A percentile compares a stretch with the other conserved stretches of the same genome.
These are phyloP conservation scores for Heliornis fulica DNA, from an alignment of 2,113 vertebrate species.

Conservation along the genomic window DNA sequence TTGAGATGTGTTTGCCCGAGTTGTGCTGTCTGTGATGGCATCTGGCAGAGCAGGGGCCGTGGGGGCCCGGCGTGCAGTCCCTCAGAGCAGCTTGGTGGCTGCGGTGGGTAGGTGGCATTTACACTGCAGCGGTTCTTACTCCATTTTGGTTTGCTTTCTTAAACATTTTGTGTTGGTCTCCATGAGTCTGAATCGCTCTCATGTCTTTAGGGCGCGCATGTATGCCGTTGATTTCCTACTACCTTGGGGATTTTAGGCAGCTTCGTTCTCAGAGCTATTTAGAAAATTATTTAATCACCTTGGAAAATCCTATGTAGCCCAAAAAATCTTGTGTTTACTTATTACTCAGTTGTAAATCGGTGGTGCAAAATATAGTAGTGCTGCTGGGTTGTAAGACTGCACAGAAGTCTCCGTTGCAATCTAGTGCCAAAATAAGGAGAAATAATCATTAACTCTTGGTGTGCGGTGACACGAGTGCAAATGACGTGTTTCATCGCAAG, in stretches of 20 bases:
- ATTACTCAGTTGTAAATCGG: not conserved
- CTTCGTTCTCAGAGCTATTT: conserved; percentile 23
- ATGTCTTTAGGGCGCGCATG: not conserved
- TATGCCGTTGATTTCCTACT: not conserved
- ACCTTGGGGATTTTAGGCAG: conserved; percentile 26
- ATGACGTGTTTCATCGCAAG: not conserved
- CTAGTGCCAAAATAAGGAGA: not conserved
- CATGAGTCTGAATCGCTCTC: not conserved
- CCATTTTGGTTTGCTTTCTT: conserved; percentile 21
- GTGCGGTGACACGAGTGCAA: not conserved
- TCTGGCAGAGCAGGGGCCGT: fast-evolving
- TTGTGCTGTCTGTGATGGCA: fast-evolving
- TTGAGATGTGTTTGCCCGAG: fast-evolving
- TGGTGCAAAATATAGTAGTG: not conserved
- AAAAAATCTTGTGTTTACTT: conserved; percentile 7
- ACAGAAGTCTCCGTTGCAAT: not conserved
- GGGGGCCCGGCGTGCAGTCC: not conserved
- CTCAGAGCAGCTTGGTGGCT: not conserved
- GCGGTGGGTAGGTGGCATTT: not conserved
- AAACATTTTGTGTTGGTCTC: not conserved
- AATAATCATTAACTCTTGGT: not conserved
- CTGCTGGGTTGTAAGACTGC: not conserved
- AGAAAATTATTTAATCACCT: conserved; percentile 49
- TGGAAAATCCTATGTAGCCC: conserved; percentile 18
- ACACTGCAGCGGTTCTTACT: not conserved